Evolutionary conservation across 2,113 vertebrate genomes (phyloP), one percentile per base, ranked within the genome.

Genomic region (Verasper variegatus): DNA sequence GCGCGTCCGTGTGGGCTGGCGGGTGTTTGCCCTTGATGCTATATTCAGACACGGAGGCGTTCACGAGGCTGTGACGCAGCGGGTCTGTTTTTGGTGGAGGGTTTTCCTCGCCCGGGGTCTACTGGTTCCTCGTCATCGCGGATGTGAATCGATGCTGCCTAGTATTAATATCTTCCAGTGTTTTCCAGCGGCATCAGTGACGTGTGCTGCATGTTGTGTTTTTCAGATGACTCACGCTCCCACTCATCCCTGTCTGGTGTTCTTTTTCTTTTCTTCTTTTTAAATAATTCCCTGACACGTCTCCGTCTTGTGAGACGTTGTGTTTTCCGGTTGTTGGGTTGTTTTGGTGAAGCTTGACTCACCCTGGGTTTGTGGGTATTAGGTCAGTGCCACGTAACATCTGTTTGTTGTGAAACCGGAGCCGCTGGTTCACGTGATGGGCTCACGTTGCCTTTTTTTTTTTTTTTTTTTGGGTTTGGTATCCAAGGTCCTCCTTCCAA

Each of bases 381-480:
- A 73, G 84, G 86, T 87, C 82, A 84, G 90, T 88, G 93, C 95
- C 90, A 81, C 76, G 92, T 93, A 93, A 90, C 94, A 93, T 94
- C 95, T 96, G 96, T 96, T 96, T 99, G 97, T 99, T 99, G 97
- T 98, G 97, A 98, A 97, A 98, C 93, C 87, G 3, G 96, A 97
- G 92, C 77, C 81, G 20, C 45, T 0, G 2, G 78, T 72, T 79
- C 97, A 96, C 92, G 96, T 98, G 96, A 98, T 78, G 55, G 77
- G 57, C 80, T 90, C 37, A 88, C 91, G 76, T 95, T 93, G 92
- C 89, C 3, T 85, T 87, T 94, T 94, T 75, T 86, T 72, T 61
- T 86, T 87, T 94, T 94, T 78, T 86, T 72, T 57, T 92, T n/a
- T n/a, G n/a, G n/a, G 91, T 95, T 95, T 95, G 92, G 94, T 94